A percentile compares a stretch with the other conserved stretches of the same genome.
Evolutionary conservation across 2,888 invertebrate species (phyloP).

Genomic region (Acheta domesticus): DNA sequence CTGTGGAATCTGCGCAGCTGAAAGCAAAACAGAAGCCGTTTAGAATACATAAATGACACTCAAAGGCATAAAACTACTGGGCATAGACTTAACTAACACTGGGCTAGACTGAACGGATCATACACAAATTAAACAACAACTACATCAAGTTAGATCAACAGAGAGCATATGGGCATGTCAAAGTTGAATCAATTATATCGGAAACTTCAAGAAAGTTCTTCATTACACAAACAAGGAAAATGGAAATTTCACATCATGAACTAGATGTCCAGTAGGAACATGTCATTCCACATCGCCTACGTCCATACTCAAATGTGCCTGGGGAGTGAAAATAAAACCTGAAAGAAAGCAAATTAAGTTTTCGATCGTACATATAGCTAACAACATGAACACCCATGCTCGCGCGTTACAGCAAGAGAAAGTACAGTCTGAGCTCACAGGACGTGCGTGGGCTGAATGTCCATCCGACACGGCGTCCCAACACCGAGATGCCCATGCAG

Average conservation of each 20-base stretch:
- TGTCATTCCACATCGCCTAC: background rate
- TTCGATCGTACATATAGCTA: constrained; percentile 1
- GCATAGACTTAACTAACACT: background rate
- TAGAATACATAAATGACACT: constrained; percentile 41
- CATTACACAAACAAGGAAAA: background rate
- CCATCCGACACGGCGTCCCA: constrained; percentile 18
- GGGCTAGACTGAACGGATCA: background rate
- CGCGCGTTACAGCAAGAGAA: constrained; percentile 18
- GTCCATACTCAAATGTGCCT: background rate
- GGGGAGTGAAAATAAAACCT: constrained; percentile 4
- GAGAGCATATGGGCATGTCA: background rate
- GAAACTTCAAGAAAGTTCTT: background rate
- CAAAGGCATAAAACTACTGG: constrained; percentile 48
- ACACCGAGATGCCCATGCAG: constrained; percentile 18
- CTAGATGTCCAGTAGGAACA: background rate
- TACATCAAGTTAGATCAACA: background rate
- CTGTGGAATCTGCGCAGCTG: constrained; percentile 86
- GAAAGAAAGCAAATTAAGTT: constrained; percentile 1
- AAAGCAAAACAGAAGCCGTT: constrained; percentile 53
- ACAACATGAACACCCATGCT: constrained; percentile 18
- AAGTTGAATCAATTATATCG: background rate
- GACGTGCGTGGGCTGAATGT: constrained; percentile 1
- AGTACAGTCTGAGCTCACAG: constrained; percentile 18
- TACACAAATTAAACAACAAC: background rate
- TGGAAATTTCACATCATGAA: background rate